These are phyloP conservation scores for Limnephilus lunatus DNA, from an alignment of 2,888 invertebrate genomes.

Conservation along the genomic window DNA sequence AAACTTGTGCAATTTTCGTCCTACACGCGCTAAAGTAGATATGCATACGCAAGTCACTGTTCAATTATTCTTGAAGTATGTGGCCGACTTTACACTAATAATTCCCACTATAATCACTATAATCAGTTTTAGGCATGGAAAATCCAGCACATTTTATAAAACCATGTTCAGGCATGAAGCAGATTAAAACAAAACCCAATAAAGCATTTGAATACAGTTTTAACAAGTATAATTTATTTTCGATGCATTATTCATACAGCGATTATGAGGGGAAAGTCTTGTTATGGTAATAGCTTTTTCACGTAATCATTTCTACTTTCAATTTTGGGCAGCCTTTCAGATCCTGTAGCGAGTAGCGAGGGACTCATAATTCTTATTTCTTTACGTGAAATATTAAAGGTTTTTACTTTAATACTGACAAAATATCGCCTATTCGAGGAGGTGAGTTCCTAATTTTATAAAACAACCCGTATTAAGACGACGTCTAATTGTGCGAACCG, in stretches of 20 bases:
- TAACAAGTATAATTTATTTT: constrained; percentile 2
- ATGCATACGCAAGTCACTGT: too few relatives aligned
- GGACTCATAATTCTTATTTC: neutral
- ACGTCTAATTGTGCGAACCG: too few relatives aligned
- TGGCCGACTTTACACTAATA: too few relatives aligned
- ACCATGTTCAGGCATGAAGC: neutral
- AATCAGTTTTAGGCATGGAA: neutral
- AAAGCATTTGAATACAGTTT: neutral
- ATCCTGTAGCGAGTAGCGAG: neutral
- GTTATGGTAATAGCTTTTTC: neutral
- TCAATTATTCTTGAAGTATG: too few relatives aligned
- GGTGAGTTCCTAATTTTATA: too few relatives aligned
- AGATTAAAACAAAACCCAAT: neutral
- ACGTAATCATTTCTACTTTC: constrained; percentile 2
- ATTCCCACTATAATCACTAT: neutral
- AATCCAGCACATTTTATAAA: neutral
- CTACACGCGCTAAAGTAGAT: too few relatives aligned
- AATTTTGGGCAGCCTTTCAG: neutral
- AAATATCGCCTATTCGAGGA: neutral
- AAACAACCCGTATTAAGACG: too few relatives aligned
- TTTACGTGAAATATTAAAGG: neutral
- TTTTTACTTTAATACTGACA: neutral
- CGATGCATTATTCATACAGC: constrained; percentile 2
- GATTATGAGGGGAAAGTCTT: neutral
- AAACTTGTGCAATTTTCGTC: too few relatives aligned